These are phyloP conservation scores for Piscicola geometra DNA, from an alignment of 2,888 invertebrate genomes.

Conservation along the genomic window DNA sequence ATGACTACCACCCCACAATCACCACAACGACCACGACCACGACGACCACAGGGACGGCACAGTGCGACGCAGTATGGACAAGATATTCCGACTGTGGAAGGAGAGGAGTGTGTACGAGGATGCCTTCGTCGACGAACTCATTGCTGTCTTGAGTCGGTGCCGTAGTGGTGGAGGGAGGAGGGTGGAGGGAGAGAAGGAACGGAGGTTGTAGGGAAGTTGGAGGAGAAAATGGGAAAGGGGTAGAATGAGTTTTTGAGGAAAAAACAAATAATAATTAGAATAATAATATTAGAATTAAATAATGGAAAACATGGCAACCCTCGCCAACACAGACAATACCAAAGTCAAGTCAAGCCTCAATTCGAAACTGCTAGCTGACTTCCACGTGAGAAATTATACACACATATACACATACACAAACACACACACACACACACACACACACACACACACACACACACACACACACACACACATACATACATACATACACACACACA, in stretches of 20 bases:
- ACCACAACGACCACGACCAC: too few relatives aligned
- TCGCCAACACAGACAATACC: conserved; percentile 40
- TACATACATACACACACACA: not conserved
- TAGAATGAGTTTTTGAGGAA: too few relatives aligned
- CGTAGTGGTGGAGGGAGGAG: too few relatives aligned
- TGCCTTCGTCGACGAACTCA: conserved; percentile 79
- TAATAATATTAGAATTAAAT: too few relatives aligned
- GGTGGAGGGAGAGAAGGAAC: too few relatives aligned
- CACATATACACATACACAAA: too few relatives aligned
- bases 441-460: not conserved
- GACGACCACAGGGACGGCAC: conserved; percentile 85
- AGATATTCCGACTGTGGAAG: conserved; percentile 94
- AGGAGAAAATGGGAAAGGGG: too few relatives aligned
- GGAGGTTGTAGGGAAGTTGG: too few relatives aligned
- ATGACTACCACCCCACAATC: too few relatives aligned
- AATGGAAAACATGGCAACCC: too few relatives aligned
- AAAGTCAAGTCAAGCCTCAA: conserved; percentile 50
- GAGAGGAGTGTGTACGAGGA: conserved; percentile 84
- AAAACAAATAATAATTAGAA: too few relatives aligned
- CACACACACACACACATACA: not conserved
- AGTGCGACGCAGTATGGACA: conserved; percentile 75
- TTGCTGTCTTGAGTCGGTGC: conserved; percentile 65
- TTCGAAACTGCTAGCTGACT: conserved; percentile 60
- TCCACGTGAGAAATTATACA: conserved; percentile 64
- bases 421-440: too few relatives aligned